Evolutionary conservation across 2,888 invertebrate genomes (phyloP).

Genomic region (Callyntrura guangdongensis): DNA sequence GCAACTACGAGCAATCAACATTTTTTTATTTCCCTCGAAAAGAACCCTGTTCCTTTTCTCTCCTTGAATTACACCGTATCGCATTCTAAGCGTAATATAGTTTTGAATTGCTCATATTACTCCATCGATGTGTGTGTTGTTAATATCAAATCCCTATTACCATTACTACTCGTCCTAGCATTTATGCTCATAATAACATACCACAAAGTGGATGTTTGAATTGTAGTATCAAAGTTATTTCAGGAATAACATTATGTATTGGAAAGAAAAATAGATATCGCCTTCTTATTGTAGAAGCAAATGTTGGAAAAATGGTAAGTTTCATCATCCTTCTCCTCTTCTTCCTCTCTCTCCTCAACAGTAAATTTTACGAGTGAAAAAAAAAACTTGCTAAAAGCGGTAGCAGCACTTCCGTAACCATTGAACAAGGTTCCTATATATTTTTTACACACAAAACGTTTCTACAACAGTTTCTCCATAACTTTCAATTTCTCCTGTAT

Average conservation of each 20-base stretch:
- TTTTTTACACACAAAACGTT: too few relatives aligned
- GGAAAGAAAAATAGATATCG: neutral
- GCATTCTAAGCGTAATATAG: neutral
- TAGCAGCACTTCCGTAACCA: neutral
- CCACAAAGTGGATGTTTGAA: slow-evolving; percentile 33
- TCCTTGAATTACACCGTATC: slow-evolving; percentile 26
- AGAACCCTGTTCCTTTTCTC: neutral
- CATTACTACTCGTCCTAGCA: neutral
- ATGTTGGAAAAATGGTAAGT: slow-evolving; percentile 47
- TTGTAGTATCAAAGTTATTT: neutral
- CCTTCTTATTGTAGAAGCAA: neutral
- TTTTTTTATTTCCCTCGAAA: neutral
- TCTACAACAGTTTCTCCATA: too few relatives aligned
- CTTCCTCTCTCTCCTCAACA: neutral
- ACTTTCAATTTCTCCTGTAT: too few relatives aligned
- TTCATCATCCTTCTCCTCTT: slow-evolving; percentile 41
- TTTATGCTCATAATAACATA: slow-evolving; percentile 10
- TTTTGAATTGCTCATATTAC: slow-evolving; percentile 40
- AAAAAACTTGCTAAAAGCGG: slow-evolving; percentile 31
- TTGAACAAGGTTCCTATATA: neutral
- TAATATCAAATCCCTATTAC: neutral
- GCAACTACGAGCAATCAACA: neutral
- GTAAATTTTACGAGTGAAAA: slow-evolving; percentile 63
- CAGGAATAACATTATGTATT: neutral
- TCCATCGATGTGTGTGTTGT: neutral